Base-by-base conservation (phyloP, 2,888 invertebrate species). In the Drosophila anomalata region DNA sequence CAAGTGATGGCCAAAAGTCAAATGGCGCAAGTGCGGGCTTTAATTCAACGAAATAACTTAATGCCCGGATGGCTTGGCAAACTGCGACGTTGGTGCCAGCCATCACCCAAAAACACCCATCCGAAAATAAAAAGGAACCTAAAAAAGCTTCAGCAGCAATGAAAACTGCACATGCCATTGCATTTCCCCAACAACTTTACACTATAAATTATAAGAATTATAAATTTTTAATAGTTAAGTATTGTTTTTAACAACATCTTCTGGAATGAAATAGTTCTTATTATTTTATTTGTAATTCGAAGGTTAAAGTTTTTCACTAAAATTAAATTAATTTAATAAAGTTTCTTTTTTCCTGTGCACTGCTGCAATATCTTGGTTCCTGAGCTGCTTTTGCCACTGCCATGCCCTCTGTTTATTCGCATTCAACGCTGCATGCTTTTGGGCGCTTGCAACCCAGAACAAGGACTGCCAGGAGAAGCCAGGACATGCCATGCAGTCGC, bases 1-100 rank as follows among this genome's bases (percentile, higher is more conserved):
- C 75, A 78, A 82, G 69, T 69, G 75, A 53, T 70, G 73, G 56
- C 65, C 70, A 73, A 73, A 84, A 66, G 82, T 67, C 85, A 85
- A 85, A 85, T 76, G 70, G 76, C 75, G 67, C 81, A 81, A 84
- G 75, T 75, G 70, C 62, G 60, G 75, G 68, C 68, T 70, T 76
- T 72, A 83, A 86, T 73, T 83, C 75, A 79, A 83, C 80, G 81
- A 75, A 87, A 83, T 87, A 86, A 72, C 84, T 86, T 79, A 79
- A 83, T 83, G 73, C 83, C 77, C 75, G 63, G 55, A 63, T 75
- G 76, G 69, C 60, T 72, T 72, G 69, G 66, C 61, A 75, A 74
- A 65, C 65, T 65, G 68, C 54, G 65, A 47, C 68, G 68, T 29
- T 48, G 26, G 52, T 39, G 39, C 52, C 67, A 22, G 41, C 36